Evolutionary conservation across 2,797 vertebrate species (phyloP).

Genomic region (Gymnothorax javanicus): DNA sequence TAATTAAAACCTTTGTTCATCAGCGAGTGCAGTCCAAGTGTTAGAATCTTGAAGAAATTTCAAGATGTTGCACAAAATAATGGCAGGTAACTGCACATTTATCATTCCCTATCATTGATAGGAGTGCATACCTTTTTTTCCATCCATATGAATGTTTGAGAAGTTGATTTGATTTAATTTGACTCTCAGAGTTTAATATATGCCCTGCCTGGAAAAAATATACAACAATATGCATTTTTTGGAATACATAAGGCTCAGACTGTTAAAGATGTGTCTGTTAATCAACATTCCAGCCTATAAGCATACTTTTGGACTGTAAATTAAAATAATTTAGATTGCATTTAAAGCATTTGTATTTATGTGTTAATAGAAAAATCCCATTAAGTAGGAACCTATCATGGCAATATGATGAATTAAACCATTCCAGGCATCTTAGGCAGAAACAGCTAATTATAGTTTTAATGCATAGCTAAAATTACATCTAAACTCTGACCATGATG

Average conservation of each 20-base stretch:
- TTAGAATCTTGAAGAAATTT: background rate
- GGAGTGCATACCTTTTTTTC: background rate
- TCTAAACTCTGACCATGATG: no score
- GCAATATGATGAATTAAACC: no score
- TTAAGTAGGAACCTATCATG: background rate
- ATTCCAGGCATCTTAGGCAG: no score
- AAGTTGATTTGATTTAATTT: background rate
- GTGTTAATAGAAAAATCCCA: background rate
- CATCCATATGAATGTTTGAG: slow-evolving; percentile 4
- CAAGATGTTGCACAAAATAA: background rate
- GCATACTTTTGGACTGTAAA: no score
- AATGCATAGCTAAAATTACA: no score
- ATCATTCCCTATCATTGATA: background rate
- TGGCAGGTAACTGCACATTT: background rate
- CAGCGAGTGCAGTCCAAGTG: background rate
- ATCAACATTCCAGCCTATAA: no score
- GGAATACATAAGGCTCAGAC: background rate
- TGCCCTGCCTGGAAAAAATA: background rate
- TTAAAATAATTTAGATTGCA: no score
- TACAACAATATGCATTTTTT: background rate
- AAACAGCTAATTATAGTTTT: no score
- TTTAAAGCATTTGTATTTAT: background rate
- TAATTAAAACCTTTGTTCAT: background rate
- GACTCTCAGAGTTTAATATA: background rate
- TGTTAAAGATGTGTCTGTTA: background rate